Conservation (phyloP, 2,888 invertebrate species). For the Chrysolina haemoptera region DNA sequence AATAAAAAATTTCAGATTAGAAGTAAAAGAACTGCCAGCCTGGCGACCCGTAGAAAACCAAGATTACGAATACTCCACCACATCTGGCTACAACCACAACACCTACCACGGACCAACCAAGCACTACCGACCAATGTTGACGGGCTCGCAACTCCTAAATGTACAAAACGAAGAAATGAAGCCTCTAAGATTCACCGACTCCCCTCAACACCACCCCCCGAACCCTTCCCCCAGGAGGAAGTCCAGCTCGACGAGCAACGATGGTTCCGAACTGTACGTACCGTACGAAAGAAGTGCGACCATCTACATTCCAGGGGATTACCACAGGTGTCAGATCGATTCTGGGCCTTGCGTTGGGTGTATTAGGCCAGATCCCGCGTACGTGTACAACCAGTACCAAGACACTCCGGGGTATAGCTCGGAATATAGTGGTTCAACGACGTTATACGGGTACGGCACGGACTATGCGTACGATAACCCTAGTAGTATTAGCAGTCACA, state of each 20-base stretch:
- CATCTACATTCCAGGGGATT: conserved; percentile 70
- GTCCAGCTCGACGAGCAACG: conserved; percentile 80
- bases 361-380: conserved; percentile 57
- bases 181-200: conserved; percentile 82
- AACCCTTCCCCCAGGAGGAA: conserved; percentile 79
- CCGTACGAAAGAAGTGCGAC: conserved; percentile 70
- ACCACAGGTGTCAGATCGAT: conserved; percentile 62
- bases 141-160: conserved; percentile 71
- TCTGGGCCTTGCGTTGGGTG: conserved; percentile 62
- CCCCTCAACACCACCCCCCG: conserved; percentile 78
- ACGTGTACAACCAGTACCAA: conserved; percentile 57
- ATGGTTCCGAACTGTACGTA: conserved; percentile 75
- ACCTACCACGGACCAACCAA: conserved; percentile 92
- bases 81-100: conserved; percentile 81
- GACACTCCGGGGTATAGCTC: conserved; percentile 65
- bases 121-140: conserved; percentile 79
- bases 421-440: conserved; percentile 66
- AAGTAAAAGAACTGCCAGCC: conserved; percentile 64
- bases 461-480: conserved; percentile 75
- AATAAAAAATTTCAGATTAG: conserved; percentile 58
- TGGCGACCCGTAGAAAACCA: conserved; percentile 65
- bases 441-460: conserved; percentile 68
- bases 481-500: conserved; percentile 70
- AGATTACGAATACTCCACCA: conserved; percentile 75
- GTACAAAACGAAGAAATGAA: conserved; percentile 75